phyloP scores from a whole-genome alignment of 2,113 vertebrate genomes.

The Solea solea region DNA sequence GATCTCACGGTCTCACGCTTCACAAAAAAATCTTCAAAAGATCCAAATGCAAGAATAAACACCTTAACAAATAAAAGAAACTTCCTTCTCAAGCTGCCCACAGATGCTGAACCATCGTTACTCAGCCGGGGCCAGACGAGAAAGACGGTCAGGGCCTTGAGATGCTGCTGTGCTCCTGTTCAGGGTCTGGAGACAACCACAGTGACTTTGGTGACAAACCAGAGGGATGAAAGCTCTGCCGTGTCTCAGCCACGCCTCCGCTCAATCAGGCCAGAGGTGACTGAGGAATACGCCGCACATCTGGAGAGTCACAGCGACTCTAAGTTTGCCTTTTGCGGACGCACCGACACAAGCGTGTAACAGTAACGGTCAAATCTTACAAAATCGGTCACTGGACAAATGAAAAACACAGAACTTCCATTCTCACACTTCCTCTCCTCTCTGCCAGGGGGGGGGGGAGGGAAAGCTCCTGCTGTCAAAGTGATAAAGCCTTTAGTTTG shows the following conservation, averaged over 20 bases:
- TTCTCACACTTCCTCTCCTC: slow-evolving; percentile 60
- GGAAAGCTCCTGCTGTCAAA: slow-evolving; percentile 63
- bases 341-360: slow-evolving; percentile 25
- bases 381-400: slow-evolving; percentile 43
- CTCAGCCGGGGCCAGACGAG: slow-evolving; percentile 30
- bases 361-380: slow-evolving; percentile 40
- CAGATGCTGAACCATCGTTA: slow-evolving; percentile 21
- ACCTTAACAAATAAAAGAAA: slow-evolving; percentile 38
- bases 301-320: slow-evolving; percentile 36
- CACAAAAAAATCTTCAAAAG: slow-evolving; percentile 27
- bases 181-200: slow-evolving; percentile 8
- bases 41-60: slow-evolving; percentile 45
- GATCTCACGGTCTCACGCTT: slow-evolving; percentile 1
- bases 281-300: slow-evolving; percentile 35
- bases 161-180: neutral
- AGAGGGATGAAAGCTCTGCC: neutral
- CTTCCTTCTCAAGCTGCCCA: slow-evolving; percentile 40
- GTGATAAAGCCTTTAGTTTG: slow-evolving; percentile 62
- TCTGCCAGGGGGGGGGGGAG: slow-evolving; percentile 9
- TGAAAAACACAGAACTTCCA: slow-evolving; percentile 48
- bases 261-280: slow-evolving; percentile 24
- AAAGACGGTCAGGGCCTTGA: neutral
- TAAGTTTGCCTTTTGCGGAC: slow-evolving; percentile 18
- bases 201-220: slow-evolving; percentile 5
- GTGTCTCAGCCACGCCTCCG: slow-evolving; percentile 35